Percentiles rank a stretch among this genome's conserved stretches.
These are phyloP conservation scores for Phaedon cochleariae DNA, from an alignment of 2,888 invertebrate genomes.

Conservation along the genomic window DNA sequence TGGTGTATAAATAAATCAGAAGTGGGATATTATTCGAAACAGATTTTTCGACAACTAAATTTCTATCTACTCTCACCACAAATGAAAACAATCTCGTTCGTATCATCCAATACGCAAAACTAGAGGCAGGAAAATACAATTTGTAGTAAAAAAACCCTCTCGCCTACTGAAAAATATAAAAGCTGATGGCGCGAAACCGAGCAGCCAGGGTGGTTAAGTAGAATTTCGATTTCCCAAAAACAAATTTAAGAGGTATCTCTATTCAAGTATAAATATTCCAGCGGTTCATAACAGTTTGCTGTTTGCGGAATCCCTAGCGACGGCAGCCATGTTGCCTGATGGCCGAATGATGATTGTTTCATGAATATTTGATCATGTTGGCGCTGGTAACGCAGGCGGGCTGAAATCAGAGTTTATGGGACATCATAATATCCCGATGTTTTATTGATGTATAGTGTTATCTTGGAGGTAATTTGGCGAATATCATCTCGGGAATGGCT, in stretches of 20 bases:
- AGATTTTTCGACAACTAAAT: background rate
- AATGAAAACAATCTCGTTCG: background rate
- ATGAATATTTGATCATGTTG: conserved; percentile 61
- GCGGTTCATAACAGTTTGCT: conserved; percentile 63
- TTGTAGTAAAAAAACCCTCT: conserved; percentile 22
- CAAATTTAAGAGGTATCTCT: conserved; percentile 64
- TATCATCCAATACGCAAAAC: background rate
- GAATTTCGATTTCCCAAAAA: conserved; percentile 53
- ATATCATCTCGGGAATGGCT: conserved; percentile 56
- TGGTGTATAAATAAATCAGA: too few relatives aligned
- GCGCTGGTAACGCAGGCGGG: conserved; percentile 54
- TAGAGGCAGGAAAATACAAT: conserved; percentile 20
- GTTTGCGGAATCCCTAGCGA: conserved; percentile 57
- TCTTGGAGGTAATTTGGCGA: conserved; percentile 57
- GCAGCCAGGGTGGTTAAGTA: conserved; percentile 35
- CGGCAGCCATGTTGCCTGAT: conserved; percentile 63
- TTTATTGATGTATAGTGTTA: conserved; percentile 62
- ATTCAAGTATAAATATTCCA: conserved; percentile 64
- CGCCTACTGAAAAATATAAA: too few relatives aligned
- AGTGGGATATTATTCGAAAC: too few relatives aligned
- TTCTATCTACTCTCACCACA: background rate
- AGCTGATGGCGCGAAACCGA: background rate
- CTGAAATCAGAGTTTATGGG: conserved; percentile 65
- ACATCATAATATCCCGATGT: conserved; percentile 63
- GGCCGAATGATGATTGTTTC: conserved; percentile 65